Conservation (phyloP, 2,113 vertebrate genomes). For the Formicarius rufipectus region DNA sequence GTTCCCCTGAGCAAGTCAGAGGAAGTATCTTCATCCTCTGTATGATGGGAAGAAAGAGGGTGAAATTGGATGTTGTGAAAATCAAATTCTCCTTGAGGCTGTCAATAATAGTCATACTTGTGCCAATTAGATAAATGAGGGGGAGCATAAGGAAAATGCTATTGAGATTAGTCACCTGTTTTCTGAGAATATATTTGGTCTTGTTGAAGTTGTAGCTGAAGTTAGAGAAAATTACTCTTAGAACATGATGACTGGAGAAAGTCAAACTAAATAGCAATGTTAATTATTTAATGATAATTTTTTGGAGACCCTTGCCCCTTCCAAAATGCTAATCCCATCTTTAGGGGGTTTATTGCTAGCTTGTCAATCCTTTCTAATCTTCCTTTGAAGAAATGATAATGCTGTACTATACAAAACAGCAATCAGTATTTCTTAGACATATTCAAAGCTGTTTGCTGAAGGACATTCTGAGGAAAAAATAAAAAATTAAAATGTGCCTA, state of each 20-base stretch:
- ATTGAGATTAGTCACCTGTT: not conserved
- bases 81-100: not conserved
- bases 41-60: not conserved
- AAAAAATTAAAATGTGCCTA: not conserved
- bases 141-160: not conserved
- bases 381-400: not conserved
- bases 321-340: not conserved
- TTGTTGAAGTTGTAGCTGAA: not conserved
- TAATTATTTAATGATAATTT: no score
- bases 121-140: not conserved
- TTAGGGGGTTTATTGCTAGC: not conserved
- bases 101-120: not conserved
- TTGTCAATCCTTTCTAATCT: not conserved
- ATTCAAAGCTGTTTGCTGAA: not conserved
- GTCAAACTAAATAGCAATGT: not conserved
- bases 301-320: fast-evolving
- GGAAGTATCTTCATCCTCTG: not conserved
- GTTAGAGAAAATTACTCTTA: not conserved
- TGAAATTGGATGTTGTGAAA: not conserved
- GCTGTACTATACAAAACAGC: not conserved
- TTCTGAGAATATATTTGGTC: not conserved
- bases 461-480: not conserved
- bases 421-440: not conserved
- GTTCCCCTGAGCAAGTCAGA: not conserved
- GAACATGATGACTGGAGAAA: not conserved